Conservation (phyloP, 2,888 invertebrate genomes). For the Nephrotoma appendiculata region DNA sequence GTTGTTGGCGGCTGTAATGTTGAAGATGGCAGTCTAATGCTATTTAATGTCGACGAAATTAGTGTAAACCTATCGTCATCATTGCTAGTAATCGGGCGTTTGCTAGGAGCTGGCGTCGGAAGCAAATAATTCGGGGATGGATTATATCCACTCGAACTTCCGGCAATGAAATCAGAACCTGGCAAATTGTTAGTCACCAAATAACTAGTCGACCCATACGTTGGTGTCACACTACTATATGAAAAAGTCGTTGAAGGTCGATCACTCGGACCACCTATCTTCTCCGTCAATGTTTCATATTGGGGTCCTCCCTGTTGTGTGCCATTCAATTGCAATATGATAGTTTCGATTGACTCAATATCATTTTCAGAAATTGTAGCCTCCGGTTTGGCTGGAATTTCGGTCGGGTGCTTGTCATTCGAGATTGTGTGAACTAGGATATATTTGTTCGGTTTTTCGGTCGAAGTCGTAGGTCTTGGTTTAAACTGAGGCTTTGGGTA, state of each 20-base stretch:
- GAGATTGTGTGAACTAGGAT: conserved; percentile 42
- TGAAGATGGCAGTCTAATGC: not conserved
- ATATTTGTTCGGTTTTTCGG: conserved; percentile 33
- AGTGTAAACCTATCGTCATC: not conserved
- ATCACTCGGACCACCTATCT: conserved; percentile 9
- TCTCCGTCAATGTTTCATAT: conserved; percentile 21
- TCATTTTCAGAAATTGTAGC: conserved; percentile 15
- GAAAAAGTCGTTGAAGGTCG: not conserved
- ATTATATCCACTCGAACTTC: not conserved
- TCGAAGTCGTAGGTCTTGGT: conserved; percentile 33
- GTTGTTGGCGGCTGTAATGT: conserved; percentile 23
- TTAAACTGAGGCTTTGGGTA: conserved; percentile 39
- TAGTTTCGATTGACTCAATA: conserved; percentile 41
- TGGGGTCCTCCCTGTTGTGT: conserved; percentile 26
- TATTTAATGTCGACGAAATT: not conserved
- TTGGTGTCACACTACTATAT: not conserved
- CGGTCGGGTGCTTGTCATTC: conserved; percentile 23
- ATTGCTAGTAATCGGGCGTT: not conserved
- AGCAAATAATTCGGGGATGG: conserved; percentile 26
- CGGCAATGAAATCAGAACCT: conserved; percentile 19
- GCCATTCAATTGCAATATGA: conserved; percentile 48
- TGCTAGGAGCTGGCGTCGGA: conserved; percentile 13
- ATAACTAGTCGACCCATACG: conserved; percentile 10
- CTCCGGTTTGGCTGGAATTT: conserved; percentile 11
- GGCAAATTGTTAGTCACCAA: conserved; percentile 24